These are phyloP conservation scores for Pimephales promelas DNA, from an alignment of 2,113 vertebrate genomes.

Conservation along the genomic window DNA sequence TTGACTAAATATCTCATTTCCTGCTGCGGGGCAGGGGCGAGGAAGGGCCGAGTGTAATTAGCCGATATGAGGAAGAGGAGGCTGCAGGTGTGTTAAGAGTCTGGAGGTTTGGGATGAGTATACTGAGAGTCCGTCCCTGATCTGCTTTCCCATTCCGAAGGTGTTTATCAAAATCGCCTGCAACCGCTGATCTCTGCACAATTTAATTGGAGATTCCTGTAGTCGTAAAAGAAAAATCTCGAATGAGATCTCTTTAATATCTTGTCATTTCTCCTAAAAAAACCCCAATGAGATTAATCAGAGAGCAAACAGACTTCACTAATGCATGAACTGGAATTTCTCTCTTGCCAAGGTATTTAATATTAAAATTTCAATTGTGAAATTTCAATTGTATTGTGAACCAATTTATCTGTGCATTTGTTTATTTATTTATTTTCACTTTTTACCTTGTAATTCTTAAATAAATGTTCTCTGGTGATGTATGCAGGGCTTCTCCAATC, in stretches of 20 bases:
- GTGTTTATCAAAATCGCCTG: slow-evolving; percentile 18
- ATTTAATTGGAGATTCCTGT: background rate
- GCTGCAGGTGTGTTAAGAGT: slow-evolving; percentile 31
- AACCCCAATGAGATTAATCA: background rate
- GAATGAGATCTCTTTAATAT: slow-evolving; percentile 6
- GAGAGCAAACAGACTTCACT: background rate
- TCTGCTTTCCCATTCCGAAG: background rate
- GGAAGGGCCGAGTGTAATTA: slow-evolving; percentile 33
- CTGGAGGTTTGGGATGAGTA: slow-evolving; percentile 9
- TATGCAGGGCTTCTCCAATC: no score
- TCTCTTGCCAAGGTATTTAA: background rate
- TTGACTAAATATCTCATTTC: slow-evolving; percentile 49
- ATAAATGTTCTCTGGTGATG: no score
- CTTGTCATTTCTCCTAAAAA: background rate
- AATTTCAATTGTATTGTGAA: no score
- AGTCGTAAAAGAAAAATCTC: background rate
- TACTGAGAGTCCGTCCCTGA: background rate
- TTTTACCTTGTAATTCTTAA: no score
- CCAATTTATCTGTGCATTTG: no score
- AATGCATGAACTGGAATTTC: background rate
- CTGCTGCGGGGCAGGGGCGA: slow-evolving; percentile 8
- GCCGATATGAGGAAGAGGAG: slow-evolving; percentile 10
- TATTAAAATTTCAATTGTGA: background rate
- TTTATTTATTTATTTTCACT: no score
- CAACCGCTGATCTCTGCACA: background rate